These are phyloP conservation scores for Psammodynastes pulverulentus DNA, from an alignment of 2,113 vertebrate genomes.

Conservation along the genomic window DNA sequence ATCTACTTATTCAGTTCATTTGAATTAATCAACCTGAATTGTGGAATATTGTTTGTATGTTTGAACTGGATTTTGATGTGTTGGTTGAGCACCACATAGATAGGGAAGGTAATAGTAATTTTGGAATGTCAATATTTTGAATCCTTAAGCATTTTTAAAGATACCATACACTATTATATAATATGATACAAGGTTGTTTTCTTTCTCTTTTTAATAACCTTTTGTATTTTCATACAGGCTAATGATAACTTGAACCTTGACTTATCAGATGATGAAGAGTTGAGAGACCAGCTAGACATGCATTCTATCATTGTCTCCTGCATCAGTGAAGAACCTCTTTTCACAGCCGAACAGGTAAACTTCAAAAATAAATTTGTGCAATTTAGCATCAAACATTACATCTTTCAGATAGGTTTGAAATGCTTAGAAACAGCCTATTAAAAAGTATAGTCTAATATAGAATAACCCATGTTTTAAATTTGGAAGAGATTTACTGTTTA, in stretches of 20 bases:
- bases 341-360: constrained; percentile 93
- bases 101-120: background rate
- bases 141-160: background rate
- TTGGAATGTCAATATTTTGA: background rate
- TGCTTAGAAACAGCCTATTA: background rate
- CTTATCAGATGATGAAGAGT: constrained; percentile 92
- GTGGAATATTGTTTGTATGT: background rate
- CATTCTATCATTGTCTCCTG: constrained; percentile 97
- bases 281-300: constrained; percentile 96
- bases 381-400: background rate
- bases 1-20: background rate
- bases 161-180: background rate
- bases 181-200: background rate
- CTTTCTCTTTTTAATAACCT: background rate
- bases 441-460: background rate
- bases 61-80: background rate
- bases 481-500: background rate
- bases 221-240: constrained; percentile 65
- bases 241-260: constrained; percentile 85
- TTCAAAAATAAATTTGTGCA: background rate
- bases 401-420: background rate
- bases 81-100: background rate
- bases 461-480: background rate
- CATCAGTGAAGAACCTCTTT: constrained; percentile 89
- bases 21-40: background rate